These are phyloP conservation scores for Mus minutoides DNA, from an alignment of 2,797 vertebrate genomes.

Conservation along the genomic window DNA sequence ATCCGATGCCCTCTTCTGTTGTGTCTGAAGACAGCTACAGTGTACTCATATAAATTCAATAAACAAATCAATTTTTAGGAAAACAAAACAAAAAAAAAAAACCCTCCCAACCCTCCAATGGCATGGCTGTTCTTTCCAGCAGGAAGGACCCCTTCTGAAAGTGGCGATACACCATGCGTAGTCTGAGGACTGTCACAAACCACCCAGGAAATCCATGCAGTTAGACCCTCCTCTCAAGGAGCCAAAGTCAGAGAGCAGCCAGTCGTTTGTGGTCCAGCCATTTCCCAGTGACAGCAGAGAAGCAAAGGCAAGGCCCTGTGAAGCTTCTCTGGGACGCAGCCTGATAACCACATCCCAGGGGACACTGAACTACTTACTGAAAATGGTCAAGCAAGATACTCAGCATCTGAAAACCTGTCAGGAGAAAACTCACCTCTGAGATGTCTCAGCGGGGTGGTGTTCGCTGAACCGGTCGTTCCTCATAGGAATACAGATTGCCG, in stretches of 20 bases:
- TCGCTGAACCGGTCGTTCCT: background rate
- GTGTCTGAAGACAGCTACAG: too few species aligned
- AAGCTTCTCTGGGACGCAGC: background rate
- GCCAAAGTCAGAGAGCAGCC: background rate
- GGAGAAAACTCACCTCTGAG: background rate
- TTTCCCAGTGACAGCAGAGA: background rate
- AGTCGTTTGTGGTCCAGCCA: background rate
- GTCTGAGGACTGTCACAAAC: background rate
- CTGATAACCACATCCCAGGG: background rate
- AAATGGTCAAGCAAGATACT: background rate
- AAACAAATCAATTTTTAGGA: too few species aligned
- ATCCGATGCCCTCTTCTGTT: too few species aligned
- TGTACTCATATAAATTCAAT: too few species aligned
- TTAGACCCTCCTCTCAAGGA: background rate
- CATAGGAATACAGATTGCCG: fast-evolving
- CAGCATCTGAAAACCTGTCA: background rate
- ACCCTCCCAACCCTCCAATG: background rate
- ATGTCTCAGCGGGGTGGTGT: background rate
- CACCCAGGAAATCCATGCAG: background rate
- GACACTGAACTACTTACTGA: fast-evolving
- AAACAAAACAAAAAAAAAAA: background rate
- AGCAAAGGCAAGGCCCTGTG: background rate
- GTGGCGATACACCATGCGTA: fast-evolving
- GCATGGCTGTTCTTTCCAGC: background rate
- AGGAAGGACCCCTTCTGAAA: background rate